These are phyloP conservation scores for Lepetodrilus schrolli DNA, from an alignment of 2,888 invertebrate genomes.

Conservation along the genomic window DNA sequence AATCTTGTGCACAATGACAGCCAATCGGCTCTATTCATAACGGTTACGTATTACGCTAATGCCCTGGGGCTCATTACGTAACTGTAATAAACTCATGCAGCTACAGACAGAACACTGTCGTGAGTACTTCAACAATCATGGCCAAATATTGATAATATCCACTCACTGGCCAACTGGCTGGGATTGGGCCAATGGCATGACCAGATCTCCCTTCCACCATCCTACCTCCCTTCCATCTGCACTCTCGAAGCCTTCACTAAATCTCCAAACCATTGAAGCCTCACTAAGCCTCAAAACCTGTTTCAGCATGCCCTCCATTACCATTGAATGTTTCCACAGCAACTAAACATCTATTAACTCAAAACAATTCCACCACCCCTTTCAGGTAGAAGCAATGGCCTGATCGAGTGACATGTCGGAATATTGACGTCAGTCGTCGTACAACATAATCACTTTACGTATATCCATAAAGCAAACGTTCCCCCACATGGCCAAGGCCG, in stretches of 20 bases:
- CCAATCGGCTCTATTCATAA: neutral
- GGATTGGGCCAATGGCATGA: neutral
- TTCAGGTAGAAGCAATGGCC: neutral
- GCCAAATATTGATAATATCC: neutral
- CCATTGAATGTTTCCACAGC: neutral
- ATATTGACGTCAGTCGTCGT: neutral
- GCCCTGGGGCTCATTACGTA: neutral
- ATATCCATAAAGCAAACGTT: neutral
- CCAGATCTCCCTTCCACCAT: neutral
- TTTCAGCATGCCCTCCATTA: neutral
- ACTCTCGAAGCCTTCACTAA: neutral
- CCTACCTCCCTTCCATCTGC: neutral
- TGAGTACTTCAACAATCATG: neutral
- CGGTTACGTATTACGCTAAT: neutral
- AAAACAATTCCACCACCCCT: constrained; percentile 14
- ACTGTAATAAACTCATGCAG: neutral
- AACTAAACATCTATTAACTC: constrained; percentile 8
- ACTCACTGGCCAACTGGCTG: neutral
- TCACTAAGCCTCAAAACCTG: neutral
- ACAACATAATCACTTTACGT: neutral
- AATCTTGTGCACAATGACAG: neutral
- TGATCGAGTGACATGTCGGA: neutral
- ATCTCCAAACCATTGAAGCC: neutral
- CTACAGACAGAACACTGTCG: neutral
- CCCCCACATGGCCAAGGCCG: neutral